Percentiles rank a stretch among this genome's conserved stretches.
phyloP scores from a whole-genome alignment of 1,140 invertebrate genomes.

The Brachionus rotundiformis region DNA sequence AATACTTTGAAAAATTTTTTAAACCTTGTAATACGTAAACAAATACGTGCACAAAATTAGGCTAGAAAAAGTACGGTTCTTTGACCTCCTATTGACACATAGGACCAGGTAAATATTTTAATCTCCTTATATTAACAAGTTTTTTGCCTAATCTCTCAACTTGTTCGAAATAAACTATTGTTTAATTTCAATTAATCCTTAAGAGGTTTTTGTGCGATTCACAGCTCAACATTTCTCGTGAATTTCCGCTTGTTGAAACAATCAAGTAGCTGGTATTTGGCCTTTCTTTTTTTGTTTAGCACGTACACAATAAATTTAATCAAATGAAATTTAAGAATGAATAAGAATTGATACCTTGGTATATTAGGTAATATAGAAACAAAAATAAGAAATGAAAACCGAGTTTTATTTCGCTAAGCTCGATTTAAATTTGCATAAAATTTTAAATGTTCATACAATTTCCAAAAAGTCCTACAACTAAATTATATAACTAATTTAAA shows the following conservation, averaged over 20 bases:
- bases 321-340: conserved; percentile 7
- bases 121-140: neutral
- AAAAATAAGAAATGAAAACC: neutral
- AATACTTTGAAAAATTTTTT: conserved; percentile 7
- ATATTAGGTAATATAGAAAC: conserved; percentile 49
- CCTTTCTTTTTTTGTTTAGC: neutral
- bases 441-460: conserved; percentile 6
- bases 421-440: conserved; percentile 36
- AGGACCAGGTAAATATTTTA: neutral
- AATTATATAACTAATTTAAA: neutral
- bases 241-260: neutral
- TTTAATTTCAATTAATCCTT: conserved; percentile 4
- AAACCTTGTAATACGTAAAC: neutral
- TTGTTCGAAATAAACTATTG: neutral
- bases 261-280: neutral
- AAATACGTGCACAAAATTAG: neutral
- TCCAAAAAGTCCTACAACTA: conserved; percentile 13
- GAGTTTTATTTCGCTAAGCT: conserved; percentile 14
- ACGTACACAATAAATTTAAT: neutral
- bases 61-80: neutral
- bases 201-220: neutral
- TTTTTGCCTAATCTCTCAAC: neutral
- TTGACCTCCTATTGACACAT: neutral
- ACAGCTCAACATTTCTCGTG: neutral
- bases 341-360: conserved; percentile 21